Evolutionary conservation across 1,140 invertebrate species (phyloP), one percentile per base, ranked within the genome.

Genomic region (Eumaeus atala): DNA sequence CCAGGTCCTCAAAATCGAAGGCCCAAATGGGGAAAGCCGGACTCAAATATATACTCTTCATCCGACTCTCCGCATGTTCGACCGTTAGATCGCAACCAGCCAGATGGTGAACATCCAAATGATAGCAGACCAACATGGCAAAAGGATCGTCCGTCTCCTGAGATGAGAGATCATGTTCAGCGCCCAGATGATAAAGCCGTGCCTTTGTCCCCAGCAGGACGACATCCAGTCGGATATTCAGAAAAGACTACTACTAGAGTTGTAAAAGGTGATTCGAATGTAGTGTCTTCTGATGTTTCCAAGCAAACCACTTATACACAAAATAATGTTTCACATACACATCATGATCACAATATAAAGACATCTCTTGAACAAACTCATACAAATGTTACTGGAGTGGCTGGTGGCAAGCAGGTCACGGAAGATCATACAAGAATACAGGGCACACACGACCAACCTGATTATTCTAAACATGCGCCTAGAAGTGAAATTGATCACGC

Each of bases 1-100:
- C 16, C 34, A 36, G 3, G 12, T 37, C 38, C 40, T 54, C 40
- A 33, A 40, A 37, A n/a, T 48, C 16, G 44, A 56, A 84, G 70
- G 61, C 88, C 88, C 12, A 88, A 89, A 69, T 90, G 71, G 62
- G 74, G 74, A 8, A 75, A 74, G 58, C 88, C 87, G 0, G 78
- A 89, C 59, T 90, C 91, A 70, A 92, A 92, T 67, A 67, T 92
- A 7, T 83, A 80, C 52, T 86, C 90, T 16, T 16, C 40, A 16
- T 9, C 5, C 7, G 40, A 44, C 7, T 10, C 10, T 35, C 49
- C 16, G 17, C 34, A 37, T 7, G 17, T 9, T 7, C 33, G 33
- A 51, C 34, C 14, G 10, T 12, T 9, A 14, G 12, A 28, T 28
- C 21, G 12, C 1, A 51, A 33, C 18, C 9, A 28, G 16, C 34